phyloP scores from a whole-genome alignment of 1,140 invertebrate genomes.

The Campoletis sonorensis region DNA sequence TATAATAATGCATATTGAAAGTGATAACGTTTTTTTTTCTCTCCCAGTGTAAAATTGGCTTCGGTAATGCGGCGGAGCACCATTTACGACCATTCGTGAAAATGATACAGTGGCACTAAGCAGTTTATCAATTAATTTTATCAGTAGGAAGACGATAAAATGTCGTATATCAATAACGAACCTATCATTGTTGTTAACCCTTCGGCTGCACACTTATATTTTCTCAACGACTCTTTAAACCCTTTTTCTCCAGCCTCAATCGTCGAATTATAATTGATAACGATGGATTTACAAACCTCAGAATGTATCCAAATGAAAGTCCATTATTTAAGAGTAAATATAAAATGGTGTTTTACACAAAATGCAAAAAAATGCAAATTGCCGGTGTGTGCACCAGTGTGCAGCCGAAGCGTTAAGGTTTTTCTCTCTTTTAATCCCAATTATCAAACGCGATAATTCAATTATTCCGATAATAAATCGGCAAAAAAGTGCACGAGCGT shows the following conservation, averaged over 20 bases:
- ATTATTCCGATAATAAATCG: neutral
- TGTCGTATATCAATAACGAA: slow-evolving; percentile 11
- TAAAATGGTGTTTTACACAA: too few species aligned
- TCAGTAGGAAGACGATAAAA: slow-evolving; percentile 5
- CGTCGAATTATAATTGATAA: too few species aligned
- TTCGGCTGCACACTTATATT: too few species aligned
- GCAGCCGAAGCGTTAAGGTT: too few species aligned
- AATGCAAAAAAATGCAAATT: too few species aligned
- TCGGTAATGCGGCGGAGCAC: neutral
- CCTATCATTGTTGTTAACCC: neutral
- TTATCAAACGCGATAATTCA: slow-evolving; percentile 5
- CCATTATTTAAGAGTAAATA: too few species aligned
- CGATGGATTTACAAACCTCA: too few species aligned
- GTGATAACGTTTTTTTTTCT: neutral
- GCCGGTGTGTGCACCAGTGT: too few species aligned
- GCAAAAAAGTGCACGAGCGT: neutral
- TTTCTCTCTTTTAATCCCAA: neutral
- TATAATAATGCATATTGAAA: neutral
- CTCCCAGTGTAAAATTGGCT: slow-evolving; percentile 4
- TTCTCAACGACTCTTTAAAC: too few species aligned
- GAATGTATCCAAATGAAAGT: too few species aligned
- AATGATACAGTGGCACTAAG: neutral
- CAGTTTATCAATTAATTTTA: neutral
- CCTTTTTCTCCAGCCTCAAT: too few species aligned
- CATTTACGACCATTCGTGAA: neutral